Evolutionary conservation across 2,888 invertebrate species (phyloP).

Genomic region (Arge pagana): DNA sequence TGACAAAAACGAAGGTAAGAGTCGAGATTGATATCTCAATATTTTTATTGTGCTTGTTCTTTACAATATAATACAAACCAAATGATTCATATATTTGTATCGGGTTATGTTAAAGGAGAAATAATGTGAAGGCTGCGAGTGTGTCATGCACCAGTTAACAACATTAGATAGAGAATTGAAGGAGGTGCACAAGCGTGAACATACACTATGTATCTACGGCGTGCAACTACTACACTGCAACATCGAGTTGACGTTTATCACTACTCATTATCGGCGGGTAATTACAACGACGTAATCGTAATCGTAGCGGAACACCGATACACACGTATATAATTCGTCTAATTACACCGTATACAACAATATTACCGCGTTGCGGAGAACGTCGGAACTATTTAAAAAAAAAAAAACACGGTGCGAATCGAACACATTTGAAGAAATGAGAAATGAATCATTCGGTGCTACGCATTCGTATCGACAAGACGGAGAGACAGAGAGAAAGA

Average conservation of each 20-base stretch:
- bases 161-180: slow-evolving; percentile 1
- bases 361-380: background rate
- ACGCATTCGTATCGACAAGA: slow-evolving; percentile 7
- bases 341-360: background rate
- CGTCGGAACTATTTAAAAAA: background rate
- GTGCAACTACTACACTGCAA: slow-evolving; percentile 6
- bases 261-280: no score
- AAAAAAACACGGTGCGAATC: background rate
- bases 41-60: slow-evolving; percentile 53
- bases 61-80: slow-evolving; percentile 56
- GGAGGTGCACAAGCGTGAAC: slow-evolving; percentile 19
- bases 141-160: slow-evolving; percentile 4
- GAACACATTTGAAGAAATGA: background rate
- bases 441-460: slow-evolving; percentile 21
- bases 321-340: slow-evolving; percentile 1
- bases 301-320: slow-evolving; percentile 16
- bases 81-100: slow-evolving; percentile 37
- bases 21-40: slow-evolving; percentile 44
- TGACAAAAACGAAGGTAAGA: background rate
- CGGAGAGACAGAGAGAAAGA: background rate
- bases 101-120: slow-evolving; percentile 1
- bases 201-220: slow-evolving; percentile 5
- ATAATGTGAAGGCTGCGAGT: background rate
- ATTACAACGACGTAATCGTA: no score
- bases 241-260: slow-evolving; percentile 1